Percentiles rank a stretch among this genome's conserved stretches.
These are phyloP conservation scores for Carabus problematicus DNA, from an alignment of 2,888 invertebrate species.

Conservation along the genomic window DNA sequence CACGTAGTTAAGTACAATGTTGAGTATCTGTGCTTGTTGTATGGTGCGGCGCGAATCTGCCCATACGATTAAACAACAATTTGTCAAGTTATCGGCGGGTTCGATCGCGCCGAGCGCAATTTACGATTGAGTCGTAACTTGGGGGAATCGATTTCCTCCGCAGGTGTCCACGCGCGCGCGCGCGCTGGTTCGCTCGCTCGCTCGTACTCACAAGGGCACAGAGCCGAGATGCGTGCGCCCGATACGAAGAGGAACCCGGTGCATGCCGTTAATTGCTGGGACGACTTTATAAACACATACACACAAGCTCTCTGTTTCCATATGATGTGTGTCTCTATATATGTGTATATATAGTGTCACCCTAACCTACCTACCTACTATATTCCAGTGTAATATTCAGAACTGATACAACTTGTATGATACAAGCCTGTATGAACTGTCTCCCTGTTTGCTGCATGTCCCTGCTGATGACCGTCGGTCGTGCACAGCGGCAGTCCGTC, in stretches of 20 bases:
- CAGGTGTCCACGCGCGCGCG: constrained; percentile 31
- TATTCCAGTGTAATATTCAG: no score
- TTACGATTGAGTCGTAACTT: constrained; percentile 51
- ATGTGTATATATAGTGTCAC: background rate
- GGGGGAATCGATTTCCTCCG: constrained; percentile 43
- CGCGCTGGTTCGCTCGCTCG: background rate
- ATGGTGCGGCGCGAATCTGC: constrained; percentile 8
- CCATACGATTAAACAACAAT: constrained; percentile 48
- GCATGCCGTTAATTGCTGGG: constrained; percentile 22
- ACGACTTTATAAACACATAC: constrained; percentile 24
- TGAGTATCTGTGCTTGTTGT: constrained; percentile 3
- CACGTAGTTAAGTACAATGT: background rate
- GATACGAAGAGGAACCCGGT: constrained; percentile 17
- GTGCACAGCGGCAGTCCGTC: constrained; percentile 38
- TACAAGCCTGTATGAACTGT: background rate
- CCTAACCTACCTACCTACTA: background rate
- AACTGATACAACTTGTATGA: no score
- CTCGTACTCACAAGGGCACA: background rate
- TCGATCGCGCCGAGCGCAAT: constrained; percentile 48
- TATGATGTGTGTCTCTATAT: background rate
- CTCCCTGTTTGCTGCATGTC: background rate
- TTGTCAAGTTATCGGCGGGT: constrained; percentile 47
- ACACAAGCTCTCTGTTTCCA: background rate
- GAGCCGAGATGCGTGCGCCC: constrained; percentile 6
- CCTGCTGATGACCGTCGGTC: background rate